A percentile compares a stretch with the other conserved stretches of the same genome.
Evolutionary conservation across 2,888 invertebrate species (phyloP).

Genomic region (Drosophila recens): DNA sequence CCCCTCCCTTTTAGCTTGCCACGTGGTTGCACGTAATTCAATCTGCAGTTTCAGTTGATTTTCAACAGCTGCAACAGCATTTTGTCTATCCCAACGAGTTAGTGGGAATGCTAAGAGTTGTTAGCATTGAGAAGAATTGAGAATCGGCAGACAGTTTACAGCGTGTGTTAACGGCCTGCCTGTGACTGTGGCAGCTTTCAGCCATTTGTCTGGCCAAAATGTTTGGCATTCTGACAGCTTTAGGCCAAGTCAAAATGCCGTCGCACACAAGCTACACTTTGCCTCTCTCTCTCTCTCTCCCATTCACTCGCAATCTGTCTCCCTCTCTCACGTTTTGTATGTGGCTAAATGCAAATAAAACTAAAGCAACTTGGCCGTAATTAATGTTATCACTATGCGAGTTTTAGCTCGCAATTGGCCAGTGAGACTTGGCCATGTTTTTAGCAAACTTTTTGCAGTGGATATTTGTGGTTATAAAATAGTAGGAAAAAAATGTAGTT

Average conservation of each 20-base stretch:
- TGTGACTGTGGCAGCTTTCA: conserved; percentile 31
- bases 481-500: too few species aligned
- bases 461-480: neutral
- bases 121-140: conserved; percentile 13
- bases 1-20: neutral
- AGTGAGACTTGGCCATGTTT: neutral
- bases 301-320: neutral
- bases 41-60: conserved; percentile 70
- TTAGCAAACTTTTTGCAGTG: neutral
- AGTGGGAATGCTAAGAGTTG: conserved; percentile 18
- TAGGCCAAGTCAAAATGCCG: conserved; percentile 23
- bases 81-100: conserved; percentile 16
- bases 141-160: conserved; percentile 44
- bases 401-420: conserved; percentile 1
- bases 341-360: conserved; percentile 11
- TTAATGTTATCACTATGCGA: conserved; percentile 54
- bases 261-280: neutral
- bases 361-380: conserved; percentile 42
- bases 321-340: neutral
- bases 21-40: conserved; percentile 66
- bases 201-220: conserved; percentile 55
- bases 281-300: neutral
- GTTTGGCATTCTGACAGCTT: conserved; percentile 47
- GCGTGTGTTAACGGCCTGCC: conserved; percentile 68
- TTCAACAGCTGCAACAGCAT: conserved; percentile 59